Evolutionary conservation across 1,140 invertebrate genomes (phyloP), one percentile per base, ranked within the genome.

Genomic region (Coelopa frigida): DNA sequence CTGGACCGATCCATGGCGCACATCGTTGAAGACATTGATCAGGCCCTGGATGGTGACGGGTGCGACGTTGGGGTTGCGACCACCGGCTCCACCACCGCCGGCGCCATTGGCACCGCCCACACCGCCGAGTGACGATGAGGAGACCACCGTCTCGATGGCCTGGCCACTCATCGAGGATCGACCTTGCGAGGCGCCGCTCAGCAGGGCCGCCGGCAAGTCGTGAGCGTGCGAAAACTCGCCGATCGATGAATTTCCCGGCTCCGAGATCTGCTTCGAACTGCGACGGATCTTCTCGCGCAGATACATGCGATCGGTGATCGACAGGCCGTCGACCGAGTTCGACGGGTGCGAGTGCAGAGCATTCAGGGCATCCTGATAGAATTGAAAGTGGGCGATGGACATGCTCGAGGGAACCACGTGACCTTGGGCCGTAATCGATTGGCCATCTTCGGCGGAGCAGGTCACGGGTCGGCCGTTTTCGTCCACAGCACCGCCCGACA

Each of bases 321-420:
- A 52, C 41, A 61, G 55, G 11, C 61, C 50, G 43, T 65, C 61
- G 31, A 57, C 49, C 15, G 50, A 55, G 10, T 49, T 50, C 17
- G 52, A 49, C 12, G 53, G 48, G 24, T 64, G 61, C 5, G 35
- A 35, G 18, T 49, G 39, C 4, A 66, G 44, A 5, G 62, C 59
- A 29, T 65, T 57, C 14, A 66, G 53, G 27, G 62, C 62, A 31
- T 66, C 62, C 52, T 66, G 62, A 37, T 66, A 66, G 46, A 66
- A 62, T 45, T 63, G 62, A 8, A 62, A 58, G 29, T 66, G 62
- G 2, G 59, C 59, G 14, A 41, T 61, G 43, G 62, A 62, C 62
- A 66, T 62, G 33, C 65, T 66, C 1, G 61, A 55, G 0, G 61
- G 55, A 29, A 59, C 53, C 24, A 63, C 53, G 33, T 49, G 48